These are phyloP conservation scores for Parazoanthus swiftii DNA, from an alignment of 92 coral and sea anemone species.

Conservation along the genomic window DNA sequence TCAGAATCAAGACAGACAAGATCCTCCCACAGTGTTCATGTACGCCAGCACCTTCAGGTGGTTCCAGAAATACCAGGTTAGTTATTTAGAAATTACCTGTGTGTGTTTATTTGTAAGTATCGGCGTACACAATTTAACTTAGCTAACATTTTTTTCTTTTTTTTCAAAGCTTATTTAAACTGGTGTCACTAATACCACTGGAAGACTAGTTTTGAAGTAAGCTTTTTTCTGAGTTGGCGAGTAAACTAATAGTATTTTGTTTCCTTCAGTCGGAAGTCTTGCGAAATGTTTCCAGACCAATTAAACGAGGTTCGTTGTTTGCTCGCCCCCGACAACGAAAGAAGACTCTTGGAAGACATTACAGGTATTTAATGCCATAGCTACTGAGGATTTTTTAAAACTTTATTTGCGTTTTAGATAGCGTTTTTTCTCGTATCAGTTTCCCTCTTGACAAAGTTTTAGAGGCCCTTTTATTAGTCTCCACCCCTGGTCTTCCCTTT, in stretches of 20 bases:
- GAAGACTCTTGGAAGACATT: slow-evolving; percentile 86
- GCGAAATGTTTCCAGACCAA: slow-evolving; percentile 86
- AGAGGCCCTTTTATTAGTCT: too few relatives aligned
- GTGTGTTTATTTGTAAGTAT: not conserved
- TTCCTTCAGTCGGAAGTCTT: slow-evolving; percentile 76
- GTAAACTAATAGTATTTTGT: not conserved
- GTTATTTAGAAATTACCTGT: not conserved
- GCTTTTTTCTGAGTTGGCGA: not conserved
- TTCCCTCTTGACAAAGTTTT: too few relatives aligned
- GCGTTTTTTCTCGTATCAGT: not conserved
- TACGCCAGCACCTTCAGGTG: slow-evolving; percentile 98
- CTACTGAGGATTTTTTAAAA: not conserved
- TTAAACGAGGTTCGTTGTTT: slow-evolving; percentile 85
- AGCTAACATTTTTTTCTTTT: not conserved
- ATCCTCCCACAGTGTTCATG: slow-evolving; percentile 84
- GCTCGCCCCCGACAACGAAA: slow-evolving; percentile 64
- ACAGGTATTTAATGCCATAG: slow-evolving; percentile 54
- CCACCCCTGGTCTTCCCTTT: too few relatives aligned
- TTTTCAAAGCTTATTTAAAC: not conserved
- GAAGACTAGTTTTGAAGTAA: too few relatives aligned
- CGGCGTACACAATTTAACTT: not conserved
- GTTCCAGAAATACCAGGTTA: slow-evolving; percentile 95
- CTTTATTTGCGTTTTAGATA: not conserved
- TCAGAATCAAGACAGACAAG: slow-evolving; percentile 63
- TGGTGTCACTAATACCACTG: not conserved